These are phyloP conservation scores for Sylvietta virens DNA, from an alignment of 2,113 vertebrate genomes.

Conservation along the genomic window DNA sequence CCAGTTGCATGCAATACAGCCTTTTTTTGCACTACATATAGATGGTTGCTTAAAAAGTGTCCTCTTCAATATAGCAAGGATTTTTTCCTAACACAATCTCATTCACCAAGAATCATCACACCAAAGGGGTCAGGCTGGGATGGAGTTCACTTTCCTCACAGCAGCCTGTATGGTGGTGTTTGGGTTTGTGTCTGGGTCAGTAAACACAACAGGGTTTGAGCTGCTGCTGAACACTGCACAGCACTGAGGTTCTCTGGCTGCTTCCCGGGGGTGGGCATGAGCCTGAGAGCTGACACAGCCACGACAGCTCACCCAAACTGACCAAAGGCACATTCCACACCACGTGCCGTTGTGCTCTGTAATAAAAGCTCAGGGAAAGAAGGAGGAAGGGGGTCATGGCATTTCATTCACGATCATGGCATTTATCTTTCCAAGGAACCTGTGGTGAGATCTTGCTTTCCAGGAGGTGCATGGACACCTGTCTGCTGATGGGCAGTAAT, in stretches of 20 bases:
- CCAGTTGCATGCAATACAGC: neutral
- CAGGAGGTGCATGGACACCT: neutral
- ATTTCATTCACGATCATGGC: neutral
- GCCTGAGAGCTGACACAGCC: neutral
- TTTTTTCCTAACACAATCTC: neutral
- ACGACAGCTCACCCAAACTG: neutral
- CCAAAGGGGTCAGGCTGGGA: neutral
- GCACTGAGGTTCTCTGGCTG: neutral
- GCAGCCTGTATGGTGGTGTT: neutral
- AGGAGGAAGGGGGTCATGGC: neutral
- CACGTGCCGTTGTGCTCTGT: neutral
- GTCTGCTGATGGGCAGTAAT: neutral
- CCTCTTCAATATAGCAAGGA: neutral
- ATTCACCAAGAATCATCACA: neutral
- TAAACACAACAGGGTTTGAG: neutral
- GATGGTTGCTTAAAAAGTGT: neutral
- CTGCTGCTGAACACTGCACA: neutral
- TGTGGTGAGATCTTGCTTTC: neutral
- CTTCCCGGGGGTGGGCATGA: accelerated
- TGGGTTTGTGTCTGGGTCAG: neutral
- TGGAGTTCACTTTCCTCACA: neutral
- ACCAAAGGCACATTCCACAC: neutral
- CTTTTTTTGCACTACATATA: neutral
- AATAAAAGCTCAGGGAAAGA: neutral
- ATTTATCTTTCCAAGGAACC: neutral